Evolutionary conservation across 2,113 vertebrate genomes (phyloP), one percentile per base, ranked within the genome.

Genomic region (Sialia sialis): DNA sequence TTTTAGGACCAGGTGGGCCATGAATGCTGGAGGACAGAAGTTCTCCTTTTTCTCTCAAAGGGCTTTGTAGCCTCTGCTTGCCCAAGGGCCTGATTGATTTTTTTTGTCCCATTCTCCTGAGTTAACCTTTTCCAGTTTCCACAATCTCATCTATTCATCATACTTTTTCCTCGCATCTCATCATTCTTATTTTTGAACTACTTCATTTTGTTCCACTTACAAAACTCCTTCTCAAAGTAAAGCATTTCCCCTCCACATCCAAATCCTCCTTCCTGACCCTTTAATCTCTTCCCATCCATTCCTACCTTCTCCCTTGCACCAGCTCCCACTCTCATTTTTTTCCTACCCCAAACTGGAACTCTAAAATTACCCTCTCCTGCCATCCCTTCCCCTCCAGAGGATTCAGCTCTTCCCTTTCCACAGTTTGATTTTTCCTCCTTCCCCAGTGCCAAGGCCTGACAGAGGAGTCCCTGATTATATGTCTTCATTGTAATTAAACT

Each of bases 401-500:
- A 67, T 92, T 84, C 82, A 92, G 46, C 67, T 80, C 59, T 91
- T 91, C 75, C 46, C 19, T 93, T 84, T 87, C 70, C 0, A 0
- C 74, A 51, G 14, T 43, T 73, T 76, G 84, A 67, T 67, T 89
- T 94, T 85, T 72, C 38, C 44, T 82, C 34, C 51, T 93, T 94
- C 59, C 78, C 48, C 7, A 0, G 46, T 86, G 96, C 95, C 94
- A 96, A 10, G 0, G 6, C n/a, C 79, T 95, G 92, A 93, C 95
- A 96, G 96, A 95, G 84, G 84, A 96, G 67, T 86, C 68, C 70
- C 90, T 90, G 90, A 96, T 96, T 96, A 90, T 95, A 96, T 77
- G 92, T 96, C 96, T 96, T 96, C 85, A 96, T 96, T 96, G 92
- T 96, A 96, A 95, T 95, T 96, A 93, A 95, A 95, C 95, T 93